phyloP scores from a whole-genome alignment of 2,888 invertebrate species.

The Xylophagus ater region DNA sequence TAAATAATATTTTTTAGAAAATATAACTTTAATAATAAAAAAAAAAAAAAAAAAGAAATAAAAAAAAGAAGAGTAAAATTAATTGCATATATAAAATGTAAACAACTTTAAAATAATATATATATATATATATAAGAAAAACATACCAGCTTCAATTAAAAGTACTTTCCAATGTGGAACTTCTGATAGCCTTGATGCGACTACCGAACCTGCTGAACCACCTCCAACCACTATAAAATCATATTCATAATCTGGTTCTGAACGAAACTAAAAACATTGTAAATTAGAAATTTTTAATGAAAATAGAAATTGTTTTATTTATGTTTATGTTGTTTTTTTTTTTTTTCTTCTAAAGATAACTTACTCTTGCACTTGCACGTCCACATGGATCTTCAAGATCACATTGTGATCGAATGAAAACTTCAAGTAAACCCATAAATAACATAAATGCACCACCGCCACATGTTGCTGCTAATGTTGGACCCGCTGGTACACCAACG shows the following conservation, averaged over 20 bases:
- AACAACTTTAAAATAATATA: no score
- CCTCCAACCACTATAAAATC: conserved; percentile 39
- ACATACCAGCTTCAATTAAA: conserved; percentile 39
- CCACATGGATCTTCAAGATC: conserved; percentile 81
- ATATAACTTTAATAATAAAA: no score
- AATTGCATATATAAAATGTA: no score
- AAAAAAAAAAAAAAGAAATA: no score
- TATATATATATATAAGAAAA: neutral
- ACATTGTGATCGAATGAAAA: conserved; percentile 74
- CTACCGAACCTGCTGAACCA: conserved; percentile 38
- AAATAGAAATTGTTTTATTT: neutral
- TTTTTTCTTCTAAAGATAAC: conserved; percentile 11
- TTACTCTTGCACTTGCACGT: conserved; percentile 47
- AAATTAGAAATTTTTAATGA: conserved; percentile 1
- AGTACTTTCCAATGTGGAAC: conserved; percentile 38
- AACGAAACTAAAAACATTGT: conserved; percentile 29
- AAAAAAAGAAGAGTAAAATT: no score
- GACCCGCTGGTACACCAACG: conserved; percentile 64
- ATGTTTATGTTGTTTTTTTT: neutral
- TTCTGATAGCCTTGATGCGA: conserved; percentile 38
- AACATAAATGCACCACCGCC: conserved; percentile 79
- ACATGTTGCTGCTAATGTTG: conserved; percentile 72
- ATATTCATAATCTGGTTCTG: conserved; percentile 38
- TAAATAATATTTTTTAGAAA: no score
- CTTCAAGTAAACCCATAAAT: conserved; percentile 80